Conservation (phyloP, 2,888 invertebrate species). For the Auanema sp. region DNA sequence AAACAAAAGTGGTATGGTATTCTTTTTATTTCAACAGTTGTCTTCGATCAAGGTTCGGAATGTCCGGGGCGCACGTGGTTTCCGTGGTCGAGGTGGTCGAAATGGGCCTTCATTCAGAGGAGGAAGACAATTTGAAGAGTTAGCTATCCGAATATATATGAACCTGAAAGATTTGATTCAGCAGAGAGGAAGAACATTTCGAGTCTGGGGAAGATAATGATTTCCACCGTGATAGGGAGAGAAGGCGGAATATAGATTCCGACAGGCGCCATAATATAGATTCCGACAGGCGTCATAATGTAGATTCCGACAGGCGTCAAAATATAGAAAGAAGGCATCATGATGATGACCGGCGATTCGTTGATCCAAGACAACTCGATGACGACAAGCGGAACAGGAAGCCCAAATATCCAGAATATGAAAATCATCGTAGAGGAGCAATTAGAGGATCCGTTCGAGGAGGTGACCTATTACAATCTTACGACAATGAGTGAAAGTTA, state of each 20-base stretch:
- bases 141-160: neutral
- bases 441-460: constrained; percentile 11
- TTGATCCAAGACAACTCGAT: neutral
- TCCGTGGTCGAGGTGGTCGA: neutral
- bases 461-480: neutral
- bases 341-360: constrained; percentile 2
- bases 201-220: neutral
- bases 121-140: neutral
- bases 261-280: neutral
- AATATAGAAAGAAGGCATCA: neutral
- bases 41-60: constrained; percentile 13
- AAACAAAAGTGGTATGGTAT: neutral
- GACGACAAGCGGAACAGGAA: neutral
- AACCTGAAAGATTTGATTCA: neutral
- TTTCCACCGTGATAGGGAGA: neutral
- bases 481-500: constrained; percentile 2
- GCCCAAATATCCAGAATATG: constrained; percentile 8
- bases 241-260: too few relatives aligned
- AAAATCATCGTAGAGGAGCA: constrained; percentile 19
- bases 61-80: constrained; percentile 3
- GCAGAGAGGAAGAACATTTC: constrained; percentile 8
- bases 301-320: neutral
- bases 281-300: neutral
- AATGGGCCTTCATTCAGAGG: neutral
- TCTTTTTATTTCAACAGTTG: neutral